Conservation (phyloP, 2,888 invertebrate species). For the Leptinotarsa juncta region DNA sequence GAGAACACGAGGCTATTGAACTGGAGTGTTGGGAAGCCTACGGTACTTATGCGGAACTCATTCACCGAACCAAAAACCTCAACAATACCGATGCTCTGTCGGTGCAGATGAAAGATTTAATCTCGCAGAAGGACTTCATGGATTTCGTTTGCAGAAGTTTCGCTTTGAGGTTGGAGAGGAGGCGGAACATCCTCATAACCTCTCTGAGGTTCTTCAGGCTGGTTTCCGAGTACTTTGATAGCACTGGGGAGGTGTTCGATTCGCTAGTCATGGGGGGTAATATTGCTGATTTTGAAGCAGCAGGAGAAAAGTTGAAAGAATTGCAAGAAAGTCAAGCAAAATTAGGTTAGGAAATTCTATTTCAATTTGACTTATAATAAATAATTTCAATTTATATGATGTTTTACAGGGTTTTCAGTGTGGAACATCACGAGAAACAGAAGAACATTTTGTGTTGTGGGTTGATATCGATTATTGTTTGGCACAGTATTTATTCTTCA, state of each 20-base stretch:
- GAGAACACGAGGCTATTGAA: conserved; percentile 81
- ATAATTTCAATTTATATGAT: too few relatives aligned
- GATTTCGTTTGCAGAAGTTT: conserved; percentile 84
- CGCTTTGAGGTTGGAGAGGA: conserved; percentile 76
- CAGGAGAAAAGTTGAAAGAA: conserved; percentile 70
- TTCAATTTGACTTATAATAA: too few relatives aligned
- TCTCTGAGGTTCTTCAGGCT: conserved; percentile 81
- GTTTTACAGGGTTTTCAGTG: too few relatives aligned
- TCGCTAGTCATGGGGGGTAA: conserved; percentile 74
- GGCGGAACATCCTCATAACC: conserved; percentile 79
- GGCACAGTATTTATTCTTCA: too few relatives aligned
- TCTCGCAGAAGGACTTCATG: conserved; percentile 83
- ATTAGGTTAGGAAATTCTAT: conserved; percentile 68
- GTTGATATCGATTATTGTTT: too few relatives aligned
- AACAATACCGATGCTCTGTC: conserved; percentile 64
- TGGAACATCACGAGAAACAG: too few relatives aligned
- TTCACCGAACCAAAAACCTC: conserved; percentile 77
- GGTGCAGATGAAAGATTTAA: conserved; percentile 71
- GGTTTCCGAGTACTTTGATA: conserved; percentile 79
- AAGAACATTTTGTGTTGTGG: too few relatives aligned
- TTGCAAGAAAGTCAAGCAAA: conserved; percentile 72
- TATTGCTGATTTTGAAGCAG: conserved; percentile 70
- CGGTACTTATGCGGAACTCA: conserved; percentile 80
- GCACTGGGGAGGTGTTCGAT: conserved; percentile 76
- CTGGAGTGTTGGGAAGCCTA: conserved; percentile 83